Percentiles rank a stretch among this genome's conserved stretches.
phyloP scores from a whole-genome alignment of 1,140 invertebrate species.

The Solenopsis invicta region DNA sequence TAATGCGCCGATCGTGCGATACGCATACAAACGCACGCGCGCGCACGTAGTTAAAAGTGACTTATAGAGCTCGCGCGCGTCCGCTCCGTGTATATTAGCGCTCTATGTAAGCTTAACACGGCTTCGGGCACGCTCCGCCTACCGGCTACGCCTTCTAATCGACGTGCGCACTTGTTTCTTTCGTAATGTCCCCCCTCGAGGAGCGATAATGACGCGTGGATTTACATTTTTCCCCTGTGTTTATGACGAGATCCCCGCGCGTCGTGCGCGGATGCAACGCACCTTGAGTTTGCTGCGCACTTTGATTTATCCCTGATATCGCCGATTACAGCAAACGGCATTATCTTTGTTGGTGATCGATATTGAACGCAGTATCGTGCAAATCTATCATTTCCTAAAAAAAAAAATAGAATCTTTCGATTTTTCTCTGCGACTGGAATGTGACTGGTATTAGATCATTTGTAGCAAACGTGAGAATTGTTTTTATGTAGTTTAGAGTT shows the following conservation, averaged over 20 bases:
- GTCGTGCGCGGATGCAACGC: neutral
- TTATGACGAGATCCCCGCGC: neutral
- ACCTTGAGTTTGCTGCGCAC: constrained; percentile 35
- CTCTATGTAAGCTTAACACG: constrained; percentile 70
- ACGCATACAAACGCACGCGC: constrained; percentile 52
- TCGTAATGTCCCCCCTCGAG: constrained; percentile 59
- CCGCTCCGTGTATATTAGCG: constrained; percentile 61
- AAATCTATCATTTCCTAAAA: neutral
- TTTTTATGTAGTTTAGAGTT: neutral
- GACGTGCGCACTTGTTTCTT: constrained; percentile 74
- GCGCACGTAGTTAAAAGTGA: constrained; percentile 45
- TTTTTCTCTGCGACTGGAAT: neutral
- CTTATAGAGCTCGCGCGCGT: constrained; percentile 22
- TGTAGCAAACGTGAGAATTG: neutral
- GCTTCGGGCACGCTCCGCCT: constrained; percentile 77
- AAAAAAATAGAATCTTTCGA: neutral
- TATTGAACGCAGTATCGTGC: neutral
- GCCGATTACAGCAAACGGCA: neutral
- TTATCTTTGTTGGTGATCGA: constrained; percentile 12
- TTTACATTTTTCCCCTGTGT: constrained; percentile 32
- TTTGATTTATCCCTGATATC: neutral
- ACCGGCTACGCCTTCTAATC: constrained; percentile 79
- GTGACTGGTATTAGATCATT: neutral
- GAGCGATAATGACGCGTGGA: constrained; percentile 19
- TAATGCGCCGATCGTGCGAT: constrained; percentile 66